A percentile compares a stretch with the other conserved stretches of the same genome.
phyloP scores from a whole-genome alignment of 2,888 invertebrate species.

The Tipula confusa region DNA sequence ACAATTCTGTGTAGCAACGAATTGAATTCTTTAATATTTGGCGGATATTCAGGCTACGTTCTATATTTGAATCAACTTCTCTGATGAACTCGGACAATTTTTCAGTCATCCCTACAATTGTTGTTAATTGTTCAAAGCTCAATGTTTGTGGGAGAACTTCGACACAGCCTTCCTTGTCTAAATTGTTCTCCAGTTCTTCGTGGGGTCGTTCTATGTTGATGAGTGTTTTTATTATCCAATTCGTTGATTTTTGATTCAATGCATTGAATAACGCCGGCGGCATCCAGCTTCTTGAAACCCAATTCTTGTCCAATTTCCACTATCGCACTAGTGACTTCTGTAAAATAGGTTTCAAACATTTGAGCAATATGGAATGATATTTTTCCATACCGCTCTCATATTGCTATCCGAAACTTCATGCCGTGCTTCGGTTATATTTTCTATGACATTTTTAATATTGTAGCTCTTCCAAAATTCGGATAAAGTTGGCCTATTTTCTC shows the following conservation, averaged over 20 bases:
- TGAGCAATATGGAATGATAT: not conserved
- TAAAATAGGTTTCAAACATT: not conserved
- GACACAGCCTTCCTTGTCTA: not conserved
- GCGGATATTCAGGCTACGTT: not conserved
- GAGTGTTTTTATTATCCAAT: not conserved
- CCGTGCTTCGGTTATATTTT: no score
- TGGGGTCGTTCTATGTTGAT: not conserved
- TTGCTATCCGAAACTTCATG: no score
- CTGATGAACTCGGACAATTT: not conserved
- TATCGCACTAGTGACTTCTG: not conserved
- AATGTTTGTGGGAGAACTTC: not conserved
- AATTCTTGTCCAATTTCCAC: no score
- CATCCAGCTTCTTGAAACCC: no score
- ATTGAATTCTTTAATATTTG: not conserved
- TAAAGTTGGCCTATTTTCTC: not conserved
- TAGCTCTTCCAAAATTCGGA: not conserved
- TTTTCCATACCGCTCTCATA: no score
- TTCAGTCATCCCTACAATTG: not conserved
- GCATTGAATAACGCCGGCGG: no score
- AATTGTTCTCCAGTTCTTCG: not conserved
- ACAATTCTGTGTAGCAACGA: not conserved
- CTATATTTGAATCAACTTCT: not conserved
- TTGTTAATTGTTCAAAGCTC: not conserved
- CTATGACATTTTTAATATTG: no score
- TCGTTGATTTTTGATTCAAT: not conserved